Conservation (phyloP, 2,888 invertebrate species). For the Seira musarum region DNA sequence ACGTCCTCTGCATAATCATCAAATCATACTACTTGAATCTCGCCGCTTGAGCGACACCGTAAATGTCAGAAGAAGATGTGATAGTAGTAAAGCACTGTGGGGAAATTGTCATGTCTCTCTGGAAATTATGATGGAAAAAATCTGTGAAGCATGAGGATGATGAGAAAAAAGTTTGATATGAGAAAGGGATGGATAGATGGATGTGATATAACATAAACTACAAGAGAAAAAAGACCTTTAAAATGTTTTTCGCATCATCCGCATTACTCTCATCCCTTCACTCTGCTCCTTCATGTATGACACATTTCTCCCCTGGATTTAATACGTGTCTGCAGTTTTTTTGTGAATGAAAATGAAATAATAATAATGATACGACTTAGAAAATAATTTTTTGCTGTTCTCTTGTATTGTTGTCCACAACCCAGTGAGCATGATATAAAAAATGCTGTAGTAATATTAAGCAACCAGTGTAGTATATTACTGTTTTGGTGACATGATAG, state of each 20-base stretch:
- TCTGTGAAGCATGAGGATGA: conserved; percentile 7
- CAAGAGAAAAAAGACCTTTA: conserved; percentile 48
- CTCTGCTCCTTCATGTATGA: conserved; percentile 51
- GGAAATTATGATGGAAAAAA: conserved; percentile 15
- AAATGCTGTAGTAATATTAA: too few species aligned
- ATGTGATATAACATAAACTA: too few species aligned
- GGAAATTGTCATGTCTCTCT: conserved; percentile 19
- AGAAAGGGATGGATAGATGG: conserved; percentile 36
- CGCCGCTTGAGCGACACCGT: conserved; percentile 39
- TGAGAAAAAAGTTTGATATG: conserved; percentile 20
- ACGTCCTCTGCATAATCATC: too few species aligned
- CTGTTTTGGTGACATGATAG: too few species aligned
- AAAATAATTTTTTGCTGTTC: too few species aligned
- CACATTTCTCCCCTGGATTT: conserved; percentile 42
- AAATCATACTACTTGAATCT: conserved; percentile 25
- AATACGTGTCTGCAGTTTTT: neutral
- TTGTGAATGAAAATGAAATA: conserved; percentile 37
- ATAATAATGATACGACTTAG: neutral
- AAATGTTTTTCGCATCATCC: neutral
- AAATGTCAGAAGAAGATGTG: conserved; percentile 33
- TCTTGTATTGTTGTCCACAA: conserved; percentile 33
- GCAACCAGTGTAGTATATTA: neutral
- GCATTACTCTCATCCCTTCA: too few species aligned
- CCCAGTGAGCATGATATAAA: conserved; percentile 18
- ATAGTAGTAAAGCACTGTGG: neutral